Evolutionary conservation across 2,113 vertebrate genomes (phyloP).

Genomic region (Rhizomys pruinosus): DNA sequence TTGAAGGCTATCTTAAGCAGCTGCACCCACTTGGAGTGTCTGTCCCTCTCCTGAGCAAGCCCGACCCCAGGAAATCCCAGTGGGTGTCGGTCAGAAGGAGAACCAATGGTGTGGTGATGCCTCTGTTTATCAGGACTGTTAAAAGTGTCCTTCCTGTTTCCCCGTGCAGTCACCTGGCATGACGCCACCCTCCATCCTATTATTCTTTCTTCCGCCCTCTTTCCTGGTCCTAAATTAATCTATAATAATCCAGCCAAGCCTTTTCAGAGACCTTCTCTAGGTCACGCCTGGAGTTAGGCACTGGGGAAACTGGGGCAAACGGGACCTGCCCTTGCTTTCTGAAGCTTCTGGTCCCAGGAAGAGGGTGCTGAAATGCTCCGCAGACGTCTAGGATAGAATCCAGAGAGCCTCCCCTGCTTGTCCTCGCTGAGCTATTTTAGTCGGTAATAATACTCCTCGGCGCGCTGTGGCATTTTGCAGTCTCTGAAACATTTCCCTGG

Average conservation of each 20-base stretch:
- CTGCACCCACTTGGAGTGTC: neutral
- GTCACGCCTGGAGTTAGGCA: neutral
- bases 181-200: neutral
- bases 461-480: neutral
- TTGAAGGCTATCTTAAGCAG: neutral
- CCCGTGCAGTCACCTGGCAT: neutral
- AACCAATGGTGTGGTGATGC: neutral
- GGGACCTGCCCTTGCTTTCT: neutral
- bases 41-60: neutral
- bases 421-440: slow-evolving; percentile 58
- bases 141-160: neutral
- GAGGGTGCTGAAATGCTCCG: neutral
- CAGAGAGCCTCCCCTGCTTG: slow-evolving; percentile 41
- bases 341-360: neutral
- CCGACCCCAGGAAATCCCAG: neutral
- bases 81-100: neutral
- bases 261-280: slow-evolving; percentile 3
- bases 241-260: neutral
- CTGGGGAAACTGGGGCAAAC: slow-evolving; percentile 41
- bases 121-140: neutral
- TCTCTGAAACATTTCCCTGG: slow-evolving; percentile 38
- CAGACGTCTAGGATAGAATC: slow-evolving; percentile 26
- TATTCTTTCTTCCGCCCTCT: neutral
- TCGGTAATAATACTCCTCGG: slow-evolving; percentile 60
- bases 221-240: neutral